Percentiles rank a stretch among this genome's conserved stretches.
Evolutionary conservation across 1,140 invertebrate species (phyloP).

Genomic region (Tenebrio molitor): DNA sequence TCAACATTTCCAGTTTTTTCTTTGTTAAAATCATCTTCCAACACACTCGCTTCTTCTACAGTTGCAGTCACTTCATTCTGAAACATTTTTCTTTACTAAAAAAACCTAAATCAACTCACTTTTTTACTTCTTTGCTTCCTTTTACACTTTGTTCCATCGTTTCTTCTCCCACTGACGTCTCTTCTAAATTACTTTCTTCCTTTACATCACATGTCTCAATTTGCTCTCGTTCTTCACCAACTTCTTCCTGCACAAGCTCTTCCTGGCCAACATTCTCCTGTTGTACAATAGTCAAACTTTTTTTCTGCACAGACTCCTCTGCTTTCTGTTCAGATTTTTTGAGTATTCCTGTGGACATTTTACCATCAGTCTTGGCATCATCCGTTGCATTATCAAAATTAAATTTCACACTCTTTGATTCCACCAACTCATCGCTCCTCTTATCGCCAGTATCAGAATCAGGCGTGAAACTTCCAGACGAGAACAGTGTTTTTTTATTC

Average conservation of each 20-base stretch:
- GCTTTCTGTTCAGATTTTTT: background rate
- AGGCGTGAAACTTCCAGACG: background rate
- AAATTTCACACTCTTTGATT: conserved; percentile 31
- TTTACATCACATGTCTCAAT: too few species aligned
- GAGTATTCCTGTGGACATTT: background rate
- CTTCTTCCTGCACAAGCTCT: background rate
- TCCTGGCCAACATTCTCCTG: too few species aligned
- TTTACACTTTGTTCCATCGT: background rate
- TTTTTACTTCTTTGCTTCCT: too few species aligned
- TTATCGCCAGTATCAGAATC: background rate
- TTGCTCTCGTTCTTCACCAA: background rate
- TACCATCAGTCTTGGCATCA: background rate
- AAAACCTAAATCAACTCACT: too few species aligned
- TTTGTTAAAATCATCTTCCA: too few species aligned
- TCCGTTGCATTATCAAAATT: background rate
- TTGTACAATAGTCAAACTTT: too few species aligned
- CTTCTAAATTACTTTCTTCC: conserved; percentile 26
- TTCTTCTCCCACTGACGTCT: background rate
- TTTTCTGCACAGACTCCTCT: conserved; percentile 6
- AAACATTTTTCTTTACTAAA: too few species aligned
- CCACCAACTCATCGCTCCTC: background rate
- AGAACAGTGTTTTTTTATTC: conserved; percentile 9
- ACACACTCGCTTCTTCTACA: too few species aligned
- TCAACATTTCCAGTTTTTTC: too few species aligned
- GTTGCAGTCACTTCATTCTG: too few species aligned